Conservation (phyloP, 2,888 invertebrate species). For the Melanostoma scalare region DNA sequence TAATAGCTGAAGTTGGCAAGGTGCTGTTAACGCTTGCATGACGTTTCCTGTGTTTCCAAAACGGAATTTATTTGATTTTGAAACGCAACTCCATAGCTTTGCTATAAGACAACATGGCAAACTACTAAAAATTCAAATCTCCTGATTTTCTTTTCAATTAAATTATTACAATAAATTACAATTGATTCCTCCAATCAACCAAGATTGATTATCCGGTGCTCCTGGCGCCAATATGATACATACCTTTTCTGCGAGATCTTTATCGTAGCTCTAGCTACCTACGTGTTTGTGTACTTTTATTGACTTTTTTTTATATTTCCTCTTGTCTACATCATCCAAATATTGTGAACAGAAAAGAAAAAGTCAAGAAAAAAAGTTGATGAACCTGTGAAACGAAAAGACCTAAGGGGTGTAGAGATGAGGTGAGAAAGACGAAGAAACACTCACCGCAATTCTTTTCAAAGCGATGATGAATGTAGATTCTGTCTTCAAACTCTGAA, state of each 20-base stretch:
- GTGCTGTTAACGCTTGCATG: too few relatives aligned
- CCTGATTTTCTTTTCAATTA: conserved; percentile 62
- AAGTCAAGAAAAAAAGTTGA: conserved; percentile 41
- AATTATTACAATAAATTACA: conserved; percentile 69
- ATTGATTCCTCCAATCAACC: conserved; percentile 69
- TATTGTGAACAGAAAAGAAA: conserved; percentile 35
- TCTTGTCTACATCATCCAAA: conserved; percentile 46
- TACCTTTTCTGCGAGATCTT: not conserved
- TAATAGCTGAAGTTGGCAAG: too few relatives aligned
- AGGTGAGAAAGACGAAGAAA: conserved; percentile 28
- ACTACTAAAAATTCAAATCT: too few relatives aligned
- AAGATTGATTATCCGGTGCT: conserved; percentile 62
- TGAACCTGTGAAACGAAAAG: conserved; percentile 61
- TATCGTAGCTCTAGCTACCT: not conserved
- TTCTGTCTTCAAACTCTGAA: conserved; percentile 63
- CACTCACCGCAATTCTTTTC: conserved; percentile 59
- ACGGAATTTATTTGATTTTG: conserved; percentile 25
- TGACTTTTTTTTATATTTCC: conserved; percentile 32
- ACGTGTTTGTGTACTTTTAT: conserved; percentile 25
- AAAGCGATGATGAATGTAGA: conserved; percentile 66
- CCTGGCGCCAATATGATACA: conserved; percentile 5
- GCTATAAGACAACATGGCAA: not conserved
- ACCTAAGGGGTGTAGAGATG: conserved; percentile 47
- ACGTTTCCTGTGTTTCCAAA: not conserved
- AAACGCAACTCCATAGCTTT: conserved; percentile 29